Evolutionary conservation across 2,113 vertebrate genomes (phyloP).

Genomic region (Macquaria ambigua): DNA sequence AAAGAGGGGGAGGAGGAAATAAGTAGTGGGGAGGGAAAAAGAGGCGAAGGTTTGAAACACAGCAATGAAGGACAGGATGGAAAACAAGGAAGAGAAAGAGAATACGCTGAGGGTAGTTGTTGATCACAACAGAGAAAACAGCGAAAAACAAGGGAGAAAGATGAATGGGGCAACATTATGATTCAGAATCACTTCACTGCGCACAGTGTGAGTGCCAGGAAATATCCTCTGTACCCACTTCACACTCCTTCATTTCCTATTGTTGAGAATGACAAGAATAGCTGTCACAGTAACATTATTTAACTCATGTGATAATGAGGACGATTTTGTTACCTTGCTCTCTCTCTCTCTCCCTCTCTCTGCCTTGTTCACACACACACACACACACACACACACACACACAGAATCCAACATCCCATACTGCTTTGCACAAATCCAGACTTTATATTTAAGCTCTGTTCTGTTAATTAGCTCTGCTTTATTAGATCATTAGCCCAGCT

Average conservation of each 20-base stretch:
- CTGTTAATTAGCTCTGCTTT: slow-evolving; percentile 23
- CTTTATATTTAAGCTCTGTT: neutral
- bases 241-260: slow-evolving; percentile 15
- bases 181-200: neutral
- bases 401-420: neutral
- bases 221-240: slow-evolving; percentile 6
- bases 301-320: slow-evolving; percentile 19
- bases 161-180: neutral
- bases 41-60: neutral
- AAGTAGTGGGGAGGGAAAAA: neutral
- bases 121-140: neutral
- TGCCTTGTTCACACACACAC: neutral
- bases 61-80: neutral
- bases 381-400: slow-evolving; percentile 38
- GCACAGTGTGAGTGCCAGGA: slow-evolving; percentile 1
- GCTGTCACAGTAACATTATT: slow-evolving; percentile 23
- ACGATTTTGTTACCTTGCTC: neutral
- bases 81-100: neutral
- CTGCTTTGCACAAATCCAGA: slow-evolving; percentile 13
- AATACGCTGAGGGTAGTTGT: neutral
- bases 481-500: slow-evolving; percentile 41
- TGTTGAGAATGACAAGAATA: slow-evolving; percentile 1
- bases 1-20: too few relatives aligned
- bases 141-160: neutral
- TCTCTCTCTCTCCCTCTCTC: neutral